Evolutionary conservation across 2,113 vertebrate species (phyloP).

Genomic region (Amia ocellicauda): DNA sequence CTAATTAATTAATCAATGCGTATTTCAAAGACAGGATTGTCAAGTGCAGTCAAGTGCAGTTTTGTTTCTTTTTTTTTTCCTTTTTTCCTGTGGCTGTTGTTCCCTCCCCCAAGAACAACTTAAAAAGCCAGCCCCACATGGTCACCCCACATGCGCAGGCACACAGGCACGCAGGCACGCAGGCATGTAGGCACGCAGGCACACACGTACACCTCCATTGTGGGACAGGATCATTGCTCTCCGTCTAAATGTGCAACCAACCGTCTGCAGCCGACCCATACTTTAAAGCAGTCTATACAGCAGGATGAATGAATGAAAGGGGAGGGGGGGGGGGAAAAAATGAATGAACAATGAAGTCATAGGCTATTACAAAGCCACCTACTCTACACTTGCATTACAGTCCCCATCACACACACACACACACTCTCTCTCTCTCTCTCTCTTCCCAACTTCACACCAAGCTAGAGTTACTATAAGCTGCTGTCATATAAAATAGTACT

Average conservation of each 20-base stretch:
- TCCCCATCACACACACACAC: not conserved
- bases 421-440: not conserved
- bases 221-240: no score
- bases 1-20: slow-evolving; percentile 72
- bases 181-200: no score
- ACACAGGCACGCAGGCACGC: no score
- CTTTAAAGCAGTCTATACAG: slow-evolving; percentile 47
- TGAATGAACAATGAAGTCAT: slow-evolving; percentile 61
- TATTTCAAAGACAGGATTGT: slow-evolving; percentile 62
- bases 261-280: no score
- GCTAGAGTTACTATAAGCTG: no score
- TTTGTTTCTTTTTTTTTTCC: slow-evolving; percentile 39
- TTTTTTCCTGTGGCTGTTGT: slow-evolving; percentile 34
- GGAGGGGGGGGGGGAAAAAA: slow-evolving; percentile 27
- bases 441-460: no score
- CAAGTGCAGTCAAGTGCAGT: slow-evolving; percentile 66
- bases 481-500: no score
- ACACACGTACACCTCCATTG: no score
- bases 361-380: slow-evolving; percentile 51
- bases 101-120: slow-evolving; percentile 45
- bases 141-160: no score
- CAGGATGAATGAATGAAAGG: slow-evolving; percentile 59
- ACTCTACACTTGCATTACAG: slow-evolving; percentile 27
- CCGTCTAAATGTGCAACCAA: no score
- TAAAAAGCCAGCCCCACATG: no score